Percentiles rank a stretch among this genome's conserved stretches.
These are phyloP conservation scores for Oreohelix idahoensis DNA, from an alignment of 1,140 invertebrate genomes.

Conservation along the genomic window DNA sequence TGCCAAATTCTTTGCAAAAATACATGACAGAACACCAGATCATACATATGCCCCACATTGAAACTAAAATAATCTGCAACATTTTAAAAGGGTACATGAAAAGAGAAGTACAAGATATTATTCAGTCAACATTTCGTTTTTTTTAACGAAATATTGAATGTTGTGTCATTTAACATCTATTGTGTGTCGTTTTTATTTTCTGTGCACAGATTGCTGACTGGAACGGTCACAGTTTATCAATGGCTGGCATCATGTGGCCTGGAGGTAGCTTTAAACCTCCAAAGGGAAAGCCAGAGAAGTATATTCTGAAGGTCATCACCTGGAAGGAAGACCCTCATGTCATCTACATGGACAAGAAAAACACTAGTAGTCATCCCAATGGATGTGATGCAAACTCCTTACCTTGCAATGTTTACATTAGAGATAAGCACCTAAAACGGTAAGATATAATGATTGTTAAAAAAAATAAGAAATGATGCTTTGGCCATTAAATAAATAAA, in stretches of 20 bases:
- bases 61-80: too few relatives aligned
- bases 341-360: slow-evolving; percentile 51
- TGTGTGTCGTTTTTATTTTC: too few relatives aligned
- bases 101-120: too few relatives aligned
- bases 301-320: slow-evolving; percentile 95
- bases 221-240: slow-evolving; percentile 83
- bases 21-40: too few relatives aligned
- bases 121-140: too few relatives aligned
- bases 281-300: slow-evolving; percentile 96
- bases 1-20: too few relatives aligned
- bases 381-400: slow-evolving; percentile 55
- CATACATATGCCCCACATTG: too few relatives aligned
- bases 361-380: slow-evolving; percentile 26
- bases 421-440: slow-evolving; percentile 41
- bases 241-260: slow-evolving; percentile 98
- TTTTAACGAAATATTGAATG: too few relatives aligned
- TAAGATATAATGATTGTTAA: slow-evolving; percentile 27
- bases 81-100: too few relatives aligned
- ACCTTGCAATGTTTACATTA: slow-evolving; percentile 42
- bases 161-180: too few relatives aligned
- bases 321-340: slow-evolving; percentile 97
- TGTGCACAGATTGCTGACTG: slow-evolving; percentile 86
- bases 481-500: too few relatives aligned
- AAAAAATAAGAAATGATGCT: too few relatives aligned
- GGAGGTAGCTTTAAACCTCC: slow-evolving; percentile 96